Evolutionary conservation across 2,888 invertebrate species (phyloP), one percentile per base, ranked within the genome.

Genomic region (Pristionchus maxplancki): DNA sequence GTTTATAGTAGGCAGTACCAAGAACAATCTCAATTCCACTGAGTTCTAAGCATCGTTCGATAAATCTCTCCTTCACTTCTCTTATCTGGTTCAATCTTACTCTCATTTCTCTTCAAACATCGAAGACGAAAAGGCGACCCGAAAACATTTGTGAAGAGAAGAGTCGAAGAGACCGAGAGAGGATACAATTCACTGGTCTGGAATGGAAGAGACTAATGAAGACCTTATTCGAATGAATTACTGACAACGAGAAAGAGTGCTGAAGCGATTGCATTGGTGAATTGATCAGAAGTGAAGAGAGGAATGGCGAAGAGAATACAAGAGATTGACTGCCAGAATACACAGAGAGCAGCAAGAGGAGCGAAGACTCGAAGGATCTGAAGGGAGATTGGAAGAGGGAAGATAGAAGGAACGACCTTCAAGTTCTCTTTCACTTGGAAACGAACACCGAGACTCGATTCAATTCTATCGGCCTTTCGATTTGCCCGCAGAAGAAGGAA

Each of bases 341-440:
- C 78, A 78, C 78, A 78, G 17, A 78, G 13, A 48, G 6, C 78
- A n/a, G 78, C 44, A 28, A 78, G 44, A 48, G 44, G 78, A 78
- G 78, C 78, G 78, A 78, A 78, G 24, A 78, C 48, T 28, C 78
- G 78, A 78, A 78, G 78, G 28, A 78, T 28, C 78, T 78, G 37
- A 37, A 78, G 15, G 58, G 58, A 4, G 58, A 58, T 58, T 58
- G 37, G 37, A 15, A n/a, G 34, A 6, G 62, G 1, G 20, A 15
- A 24, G 37, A 78, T 48, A 15, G 20, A 15, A 6, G 62, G 1
- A 37, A 15, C 20, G 37, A 78, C 78, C 48, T 78, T 78, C 15
- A 78, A 15, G n/a, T 78, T 78, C 48, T 78, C n/a, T 20, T 78
- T 78, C 28, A 78, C 44, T 78, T 78, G 78, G 48, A 40, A 78